Evolutionary conservation across 2,113 vertebrate genomes (phyloP).

Genomic region (Prinia subflava): DNA sequence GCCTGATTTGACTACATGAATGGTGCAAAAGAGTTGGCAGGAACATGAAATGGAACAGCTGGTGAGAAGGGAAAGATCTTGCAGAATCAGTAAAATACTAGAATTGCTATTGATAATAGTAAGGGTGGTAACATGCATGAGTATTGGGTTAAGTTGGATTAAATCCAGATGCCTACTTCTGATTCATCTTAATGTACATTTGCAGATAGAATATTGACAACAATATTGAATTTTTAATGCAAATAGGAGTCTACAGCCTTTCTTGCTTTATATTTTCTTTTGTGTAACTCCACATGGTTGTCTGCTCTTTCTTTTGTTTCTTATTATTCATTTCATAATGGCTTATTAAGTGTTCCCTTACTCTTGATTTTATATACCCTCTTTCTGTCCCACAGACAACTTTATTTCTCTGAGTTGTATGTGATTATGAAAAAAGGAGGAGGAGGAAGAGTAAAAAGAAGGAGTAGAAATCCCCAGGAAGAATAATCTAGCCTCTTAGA

Average conservation of each 20-base stretch:
- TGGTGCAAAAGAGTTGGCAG: slow-evolving; percentile 16
- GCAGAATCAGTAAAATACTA: not conserved
- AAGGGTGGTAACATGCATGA: not conserved
- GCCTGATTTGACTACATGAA: not conserved
- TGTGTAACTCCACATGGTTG: not conserved
- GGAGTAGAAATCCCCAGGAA: slow-evolving; percentile 7
- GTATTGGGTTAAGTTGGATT: not conserved
- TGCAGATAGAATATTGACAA: not conserved
- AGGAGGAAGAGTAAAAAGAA: not conserved
- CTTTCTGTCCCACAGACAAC: not conserved
- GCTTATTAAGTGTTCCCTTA: not conserved
- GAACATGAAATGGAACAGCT: not conserved
- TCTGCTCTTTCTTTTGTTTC: not conserved
- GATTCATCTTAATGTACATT: not conserved
- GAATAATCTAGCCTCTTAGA: slow-evolving; percentile 15
- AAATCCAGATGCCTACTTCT: not conserved
- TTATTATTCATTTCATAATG: not conserved
- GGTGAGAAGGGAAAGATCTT: not conserved
- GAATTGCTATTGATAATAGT: not conserved
- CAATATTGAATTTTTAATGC: not conserved
- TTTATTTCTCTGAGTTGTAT: not conserved
- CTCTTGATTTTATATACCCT: not conserved
- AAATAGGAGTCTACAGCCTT: not conserved
- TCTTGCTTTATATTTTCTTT: not conserved
- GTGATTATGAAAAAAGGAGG: not conserved